Evolutionary conservation across 2,888 invertebrate species (phyloP).

Genomic region (Leptodirus hochenwartii): DNA sequence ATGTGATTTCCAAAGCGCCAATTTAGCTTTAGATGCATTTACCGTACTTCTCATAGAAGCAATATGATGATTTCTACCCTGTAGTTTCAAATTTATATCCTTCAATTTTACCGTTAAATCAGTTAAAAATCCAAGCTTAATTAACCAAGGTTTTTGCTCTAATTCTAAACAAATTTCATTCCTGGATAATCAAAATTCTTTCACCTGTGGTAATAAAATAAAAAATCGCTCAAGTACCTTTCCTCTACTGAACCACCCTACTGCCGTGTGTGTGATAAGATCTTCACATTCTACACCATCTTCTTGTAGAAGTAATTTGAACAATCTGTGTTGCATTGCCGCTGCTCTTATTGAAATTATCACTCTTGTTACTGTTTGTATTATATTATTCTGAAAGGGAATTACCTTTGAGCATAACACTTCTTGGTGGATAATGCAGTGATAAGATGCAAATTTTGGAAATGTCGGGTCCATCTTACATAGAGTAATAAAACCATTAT

Average conservation of each 20-base stretch:
- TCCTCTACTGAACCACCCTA: slow-evolving; percentile 1
- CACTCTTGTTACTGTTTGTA: too few relatives aligned
- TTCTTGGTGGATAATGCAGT: too few relatives aligned
- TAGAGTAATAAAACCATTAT: too few relatives aligned
- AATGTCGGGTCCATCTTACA: too few relatives aligned
- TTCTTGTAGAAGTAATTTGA: too few relatives aligned
- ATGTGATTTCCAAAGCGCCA: slow-evolving; percentile 2
- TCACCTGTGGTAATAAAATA: background rate
- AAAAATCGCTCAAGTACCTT: slow-evolving; percentile 2
- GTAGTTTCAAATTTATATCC: slow-evolving; percentile 1
- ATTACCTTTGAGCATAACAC: too few relatives aligned
- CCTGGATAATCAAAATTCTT: slow-evolving; percentile 1
- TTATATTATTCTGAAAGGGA: too few relatives aligned
- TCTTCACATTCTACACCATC: too few relatives aligned
- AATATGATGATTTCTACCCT: slow-evolving; percentile 1
- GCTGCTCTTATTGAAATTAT: too few relatives aligned
- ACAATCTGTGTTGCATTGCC: too few relatives aligned
- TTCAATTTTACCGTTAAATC: slow-evolving; percentile 1
- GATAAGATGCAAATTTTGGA: too few relatives aligned
- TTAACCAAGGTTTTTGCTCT: background rate
- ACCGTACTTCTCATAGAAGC: background rate
- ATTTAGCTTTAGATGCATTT: slow-evolving; percentile 1
- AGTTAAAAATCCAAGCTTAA: slow-evolving; percentile 1
- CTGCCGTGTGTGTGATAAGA: too few relatives aligned
- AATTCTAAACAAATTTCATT: slow-evolving; percentile 1